Conservation (phyloP, 2,888 invertebrate genomes). For the Mythimna pallens region DNA sequence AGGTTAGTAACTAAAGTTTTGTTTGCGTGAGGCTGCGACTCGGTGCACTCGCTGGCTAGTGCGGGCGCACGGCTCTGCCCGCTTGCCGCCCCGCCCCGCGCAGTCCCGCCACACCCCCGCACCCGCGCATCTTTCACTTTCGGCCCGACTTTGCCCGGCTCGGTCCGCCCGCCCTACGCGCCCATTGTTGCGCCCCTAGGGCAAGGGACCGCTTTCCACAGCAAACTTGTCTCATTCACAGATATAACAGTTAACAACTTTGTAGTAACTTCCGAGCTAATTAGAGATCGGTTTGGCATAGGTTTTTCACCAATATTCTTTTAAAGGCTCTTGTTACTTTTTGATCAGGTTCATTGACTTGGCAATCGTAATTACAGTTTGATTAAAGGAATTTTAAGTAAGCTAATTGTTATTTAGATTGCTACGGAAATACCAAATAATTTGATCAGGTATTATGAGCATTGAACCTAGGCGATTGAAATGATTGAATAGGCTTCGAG, state of each 20-base stretch:
- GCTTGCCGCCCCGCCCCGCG: slow-evolving; percentile 69
- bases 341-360: slow-evolving; percentile 40
- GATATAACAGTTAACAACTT: slow-evolving; percentile 30
- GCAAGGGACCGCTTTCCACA: slow-evolving; percentile 61
- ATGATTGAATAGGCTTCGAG: slow-evolving; percentile 13
- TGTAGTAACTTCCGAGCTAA: slow-evolving; percentile 25
- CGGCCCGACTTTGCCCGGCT: slow-evolving; percentile 67
- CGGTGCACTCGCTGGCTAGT: slow-evolving; percentile 83
- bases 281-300: slow-evolving; percentile 20
- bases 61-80: slow-evolving; percentile 75
- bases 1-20: slow-evolving; percentile 91
- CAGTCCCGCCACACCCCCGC: slow-evolving; percentile 71
- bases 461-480: slow-evolving; percentile 24
- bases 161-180: slow-evolving; percentile 73
- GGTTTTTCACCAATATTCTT: slow-evolving; percentile 2
- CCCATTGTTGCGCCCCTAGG: slow-evolving; percentile 71
- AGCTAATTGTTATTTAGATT: slow-evolving; percentile 43
- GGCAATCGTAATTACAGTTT: slow-evolving; percentile 5
- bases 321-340: neutral
- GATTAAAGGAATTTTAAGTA: slow-evolving; percentile 33
- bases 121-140: slow-evolving; percentile 86
- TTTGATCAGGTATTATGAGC: slow-evolving; percentile 17
- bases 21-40: slow-evolving; percentile 90
- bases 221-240: slow-evolving; percentile 54
- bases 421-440: slow-evolving; percentile 36